These are phyloP conservation scores for Pachyseris speciosa DNA, from an alignment of 64 coral and sea anemone species.

Conservation along the genomic window DNA sequence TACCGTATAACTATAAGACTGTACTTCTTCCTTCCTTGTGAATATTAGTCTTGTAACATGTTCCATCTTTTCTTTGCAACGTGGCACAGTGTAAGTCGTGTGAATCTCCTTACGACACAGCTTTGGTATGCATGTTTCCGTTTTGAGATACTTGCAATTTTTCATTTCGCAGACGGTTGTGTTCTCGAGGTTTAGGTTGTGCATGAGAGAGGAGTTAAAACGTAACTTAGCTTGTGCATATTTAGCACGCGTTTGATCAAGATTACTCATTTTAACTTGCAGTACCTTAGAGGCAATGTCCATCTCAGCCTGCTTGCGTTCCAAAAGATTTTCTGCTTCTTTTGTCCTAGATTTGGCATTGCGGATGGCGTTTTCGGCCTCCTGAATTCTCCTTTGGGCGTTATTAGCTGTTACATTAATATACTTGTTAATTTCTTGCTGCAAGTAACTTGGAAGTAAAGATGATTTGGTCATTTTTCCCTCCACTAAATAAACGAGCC, in stretches of 20 bases:
- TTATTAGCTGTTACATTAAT: not conserved
- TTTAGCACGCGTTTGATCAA: not conserved
- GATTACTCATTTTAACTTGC: too few species aligned
- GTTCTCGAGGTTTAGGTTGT: not conserved
- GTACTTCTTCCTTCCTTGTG: too few species aligned
- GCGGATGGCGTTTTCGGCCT: not conserved
- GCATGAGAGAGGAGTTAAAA: not conserved
- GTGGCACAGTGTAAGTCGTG: not conserved
- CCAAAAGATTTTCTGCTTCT: not conserved
- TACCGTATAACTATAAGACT: too few species aligned
- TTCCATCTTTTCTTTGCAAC: not conserved
- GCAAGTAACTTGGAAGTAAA: not conserved
- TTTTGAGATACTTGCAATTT: not conserved
- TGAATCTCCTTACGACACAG: not conserved
- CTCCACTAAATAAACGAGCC: not conserved
- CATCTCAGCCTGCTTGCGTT: too few species aligned
- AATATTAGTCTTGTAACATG: too few species aligned
- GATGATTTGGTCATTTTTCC: not conserved
- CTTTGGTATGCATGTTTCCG: not conserved
- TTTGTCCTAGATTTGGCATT: not conserved
- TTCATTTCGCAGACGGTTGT: not conserved
- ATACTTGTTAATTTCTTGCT: not conserved
- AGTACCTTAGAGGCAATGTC: too few species aligned
- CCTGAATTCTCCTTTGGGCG: not conserved
- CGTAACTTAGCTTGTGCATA: not conserved